Conservation (phyloP, 2,113 vertebrate genomes). For the Orcinus orca region DNA sequence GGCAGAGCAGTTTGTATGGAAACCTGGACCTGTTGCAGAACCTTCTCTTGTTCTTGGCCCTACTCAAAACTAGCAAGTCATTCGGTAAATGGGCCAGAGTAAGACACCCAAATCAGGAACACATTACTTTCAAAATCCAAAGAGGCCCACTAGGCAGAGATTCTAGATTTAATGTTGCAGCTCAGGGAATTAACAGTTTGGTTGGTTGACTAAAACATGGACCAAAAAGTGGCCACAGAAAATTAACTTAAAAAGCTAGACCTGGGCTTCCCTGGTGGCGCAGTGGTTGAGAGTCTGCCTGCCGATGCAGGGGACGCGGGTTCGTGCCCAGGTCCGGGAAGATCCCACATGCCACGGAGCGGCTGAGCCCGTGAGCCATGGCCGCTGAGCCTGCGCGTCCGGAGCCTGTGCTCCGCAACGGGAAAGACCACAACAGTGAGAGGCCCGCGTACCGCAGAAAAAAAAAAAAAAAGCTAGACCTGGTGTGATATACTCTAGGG, state of each 20-base stretch:
- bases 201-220: background rate
- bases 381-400: no score
- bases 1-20: background rate
- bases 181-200: background rate
- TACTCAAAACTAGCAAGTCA: background rate
- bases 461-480: background rate
- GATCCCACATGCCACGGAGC: no score
- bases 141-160: background rate
- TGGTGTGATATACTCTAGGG: background rate
- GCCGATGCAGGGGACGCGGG: no score
- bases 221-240: background rate
- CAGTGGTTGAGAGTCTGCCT: no score
- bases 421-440: no score
- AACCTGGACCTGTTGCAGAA: background rate
- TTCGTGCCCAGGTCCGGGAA: no score
- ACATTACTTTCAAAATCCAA: background rate
- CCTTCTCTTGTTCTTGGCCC: background rate
- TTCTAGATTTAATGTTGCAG: background rate
- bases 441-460: no score
- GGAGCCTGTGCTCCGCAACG: no score
- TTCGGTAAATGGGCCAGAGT: background rate
- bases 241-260: constrained; percentile 5
- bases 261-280: background rate
- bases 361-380: no score
- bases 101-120: background rate